A percentile compares a stretch with the other conserved stretches of the same genome.
Conservation (phyloP, 2,113 vertebrate genomes). For the Hiodon tergisus region DNA sequence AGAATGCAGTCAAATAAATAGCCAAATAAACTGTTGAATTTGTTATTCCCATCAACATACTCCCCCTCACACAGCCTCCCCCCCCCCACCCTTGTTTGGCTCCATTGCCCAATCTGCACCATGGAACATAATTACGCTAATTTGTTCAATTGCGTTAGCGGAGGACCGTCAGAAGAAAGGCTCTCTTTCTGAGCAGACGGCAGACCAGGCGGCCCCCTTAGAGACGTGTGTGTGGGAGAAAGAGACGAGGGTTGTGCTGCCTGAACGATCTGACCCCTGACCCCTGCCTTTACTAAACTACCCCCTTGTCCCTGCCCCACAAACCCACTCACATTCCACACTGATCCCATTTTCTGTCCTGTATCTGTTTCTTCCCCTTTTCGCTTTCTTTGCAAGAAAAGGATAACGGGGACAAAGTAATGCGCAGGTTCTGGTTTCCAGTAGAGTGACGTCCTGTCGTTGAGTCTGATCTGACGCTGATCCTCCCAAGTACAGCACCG, state of each 20-base stretch:
- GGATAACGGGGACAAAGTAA: no score
- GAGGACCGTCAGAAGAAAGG: constrained; percentile 54
- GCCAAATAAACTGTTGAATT: constrained; percentile 57
- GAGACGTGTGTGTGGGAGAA: not conserved
- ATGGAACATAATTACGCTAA: constrained; percentile 52
- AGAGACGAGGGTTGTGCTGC: not conserved
- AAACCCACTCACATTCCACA: not conserved
- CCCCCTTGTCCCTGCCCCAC: not conserved
- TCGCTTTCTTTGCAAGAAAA: no score
- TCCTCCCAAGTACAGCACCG: no score
- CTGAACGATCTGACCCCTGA: not conserved
- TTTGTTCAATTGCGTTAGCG: constrained; percentile 57
- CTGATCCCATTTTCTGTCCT: constrained; percentile 43
- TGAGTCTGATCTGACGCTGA: no score
- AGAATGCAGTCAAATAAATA: constrained; percentile 66
- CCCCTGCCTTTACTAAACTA: not conserved
- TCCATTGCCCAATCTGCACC: constrained; percentile 33
- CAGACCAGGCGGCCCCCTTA: not conserved
- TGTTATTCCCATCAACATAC: constrained; percentile 44
- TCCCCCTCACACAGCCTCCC: not conserved
- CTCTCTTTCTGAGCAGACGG: constrained; percentile 41
- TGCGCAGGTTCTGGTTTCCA: no score
- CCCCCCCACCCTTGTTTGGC: constrained; percentile 17
- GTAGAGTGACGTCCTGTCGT: no score
- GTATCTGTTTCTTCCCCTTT: no score